Base-by-base conservation (phyloP, 1,140 invertebrate species). In the Acromyrmex heyeri region DNA sequence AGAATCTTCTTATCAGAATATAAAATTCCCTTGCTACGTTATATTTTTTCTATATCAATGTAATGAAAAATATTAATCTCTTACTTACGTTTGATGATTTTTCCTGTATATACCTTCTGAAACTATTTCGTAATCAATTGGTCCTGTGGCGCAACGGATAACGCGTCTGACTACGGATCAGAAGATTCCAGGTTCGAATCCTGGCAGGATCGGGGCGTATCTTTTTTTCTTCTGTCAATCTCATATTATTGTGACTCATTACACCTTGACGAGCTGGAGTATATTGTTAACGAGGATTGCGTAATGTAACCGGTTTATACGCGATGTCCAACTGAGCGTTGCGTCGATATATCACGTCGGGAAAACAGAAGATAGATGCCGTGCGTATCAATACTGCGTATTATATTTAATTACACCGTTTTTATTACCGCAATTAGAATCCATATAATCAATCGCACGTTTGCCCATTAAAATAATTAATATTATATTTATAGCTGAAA, bases 151-250 rank as follows among this genome's bases (percentile, higher is more conserved):
- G 97, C 97, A 98, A 98, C 96, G 97, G 97, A 98, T 98, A 98
- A 98, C 97, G 97, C 97, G 97, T 97, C 97, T 97, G 97, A 97
- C 97, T 98, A 97, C 97, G 97, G 97, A 98, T 97, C 55, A 97
- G 97, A 97, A 97, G 97, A 97, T 97, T 97, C 97, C 97, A 97
- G 97, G 97, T 97, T 97, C 97, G 97, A 98, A 97, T 98, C 97
- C 97, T 97, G 97, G 97, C 97, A 97, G 96, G 97, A 97, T 98
- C 96, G 96, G 57, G 0, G 86, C 88, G 85, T 86, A 93, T 93
- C 94, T 64, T 94, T 94, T 93, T 70, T 30, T 53, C 10, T 3
- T 21, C 38, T 1, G 27, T 65, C 14, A 18, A 62, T 44, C 8
- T 16, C n/a, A 59, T 38, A 30, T 12, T 77, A 72, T 44, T 44